Conservation (phyloP, 2,888 invertebrate genomes). For the Adelphocoris suturalis region DNA sequence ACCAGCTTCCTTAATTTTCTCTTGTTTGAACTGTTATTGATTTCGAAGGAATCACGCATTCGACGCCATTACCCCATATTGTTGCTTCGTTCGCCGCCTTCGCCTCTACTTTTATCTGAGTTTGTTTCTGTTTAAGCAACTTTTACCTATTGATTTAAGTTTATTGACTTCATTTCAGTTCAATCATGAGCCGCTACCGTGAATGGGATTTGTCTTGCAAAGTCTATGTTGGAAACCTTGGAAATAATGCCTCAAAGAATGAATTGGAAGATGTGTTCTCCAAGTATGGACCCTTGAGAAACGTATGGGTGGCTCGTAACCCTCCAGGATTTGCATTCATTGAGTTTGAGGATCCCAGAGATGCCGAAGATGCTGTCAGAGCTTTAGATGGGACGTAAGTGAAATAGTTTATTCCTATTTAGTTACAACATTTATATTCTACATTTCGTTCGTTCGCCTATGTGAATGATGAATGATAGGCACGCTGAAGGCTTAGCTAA, state of each 20-base stretch:
- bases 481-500: too few relatives aligned
- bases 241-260: conserved; percentile 93
- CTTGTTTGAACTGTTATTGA: neutral
- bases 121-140: neutral
- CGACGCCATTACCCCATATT: conserved; percentile 49
- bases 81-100: conserved; percentile 23
- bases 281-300: conserved; percentile 92
- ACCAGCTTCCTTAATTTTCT: neutral
- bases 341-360: conserved; percentile 92
- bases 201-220: conserved; percentile 94
- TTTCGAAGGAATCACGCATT: conserved; percentile 36
- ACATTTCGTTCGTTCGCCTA: too few relatives aligned
- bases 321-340: conserved; percentile 96
- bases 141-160: neutral
- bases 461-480: too few relatives aligned
- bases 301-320: conserved; percentile 96
- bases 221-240: conserved; percentile 95
- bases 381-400: conserved; percentile 91
- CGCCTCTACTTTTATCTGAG: neutral
- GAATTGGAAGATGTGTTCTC: conserved; percentile 93
- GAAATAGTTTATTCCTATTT: neutral
- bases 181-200: conserved; percentile 85
- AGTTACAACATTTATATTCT: too few relatives aligned
- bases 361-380: conserved; percentile 91
- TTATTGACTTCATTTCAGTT: neutral